Base-by-base conservation (phyloP, 1,140 invertebrate genomes). In the Scaptomyza pallida region DNA sequence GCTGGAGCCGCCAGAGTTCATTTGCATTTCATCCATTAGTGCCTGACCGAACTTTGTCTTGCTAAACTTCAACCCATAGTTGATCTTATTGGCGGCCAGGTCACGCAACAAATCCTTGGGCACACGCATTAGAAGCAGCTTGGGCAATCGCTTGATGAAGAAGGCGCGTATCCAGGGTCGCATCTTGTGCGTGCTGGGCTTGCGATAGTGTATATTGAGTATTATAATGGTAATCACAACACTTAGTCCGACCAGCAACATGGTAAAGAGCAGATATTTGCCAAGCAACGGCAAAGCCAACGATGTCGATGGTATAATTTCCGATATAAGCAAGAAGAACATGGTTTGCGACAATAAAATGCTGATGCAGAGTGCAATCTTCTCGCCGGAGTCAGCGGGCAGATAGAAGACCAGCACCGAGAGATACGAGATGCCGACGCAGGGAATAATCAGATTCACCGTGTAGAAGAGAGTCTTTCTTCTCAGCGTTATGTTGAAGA, bases 301-400 rank as follows among this genome's bases (percentile, higher is more conserved):
- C 3, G 98, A 99, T 0, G 99, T 99, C 0, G 99, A 99, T 0
- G 99, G 99, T 92, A 99, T 99, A 78, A 99, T 99, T 93, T 98
- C 97, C 0, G 97, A 98, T 79, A 99, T 97, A 5, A 99, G 95
- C 65, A 99, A 93, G 93, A 99, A 99, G 93, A 99, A 99, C 95
- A 99, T 99, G 10, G 98, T 99, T 91, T 99, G 96, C 0, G 99
- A 99, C 13, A 99, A 94, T 0, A 99, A 94, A 82, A 99, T 99
- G 75, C 98, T 99, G 78, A 99, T 99, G 92, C 98, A 99, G 1
- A 99, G 94, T 0, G 98, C 98, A 65, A 99, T 97, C 92, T 99
- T 99, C 91, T 99, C 99, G 3, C 99, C 98, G 3, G 98, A 99
- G 92, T 99, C 98, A 0, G 98, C 99, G 35, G 99, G 99, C 45